Base-by-base conservation (phyloP, 2,113 vertebrate species). In the Seriola quinqueradiata region DNA sequence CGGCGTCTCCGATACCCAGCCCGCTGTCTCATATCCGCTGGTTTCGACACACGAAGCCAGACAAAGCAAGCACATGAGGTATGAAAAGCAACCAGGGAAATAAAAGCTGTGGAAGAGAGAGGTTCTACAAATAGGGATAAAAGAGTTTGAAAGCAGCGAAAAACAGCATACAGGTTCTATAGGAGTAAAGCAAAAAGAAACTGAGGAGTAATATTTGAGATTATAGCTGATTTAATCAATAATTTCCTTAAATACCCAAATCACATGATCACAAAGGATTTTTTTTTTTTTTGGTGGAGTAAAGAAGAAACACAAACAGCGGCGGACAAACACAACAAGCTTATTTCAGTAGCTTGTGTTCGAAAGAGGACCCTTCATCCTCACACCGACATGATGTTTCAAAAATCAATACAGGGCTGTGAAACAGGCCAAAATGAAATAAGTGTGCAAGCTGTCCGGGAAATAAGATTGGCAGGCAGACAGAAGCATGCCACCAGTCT, bases 381-480 rank as follows among this genome's bases (percentile, higher is more conserved):
- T 84, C 59, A 58, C 80, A 83, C 88, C 75, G 60, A 84, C 83
- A 81, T 89, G 89, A 91, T 90, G 90, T 78, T 92, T 86, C 70
- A 90, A 80, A 90, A 94, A 95, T 95, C 95, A 87, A 95, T 95
- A 92, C 10, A 9, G 59, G 88, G 81, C 89, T 89, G 90, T 83
- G 82, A 93, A 95, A 93, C 90, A 70, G 90, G 90, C 87, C 88
- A 88, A 91, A 94, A 94, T 93, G 89, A 92, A 94, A 94, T 94
- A 94, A 94, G 90, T 85, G 89, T 80, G 91, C 85, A 85, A 91
- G 90, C 92, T 90, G 85, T 94, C 92, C 90, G 83, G 89, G 94
- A 95, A 94, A 93, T 82, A 87, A 89, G 89, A 94, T 90, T 91
- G 92, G 89, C 87, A 80, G 87, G 82, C 79, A 88, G 88, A 89